Evolutionary conservation across 2,113 vertebrate genomes (phyloP).

Genomic region (Ptilonorhynchus violaceus): DNA sequence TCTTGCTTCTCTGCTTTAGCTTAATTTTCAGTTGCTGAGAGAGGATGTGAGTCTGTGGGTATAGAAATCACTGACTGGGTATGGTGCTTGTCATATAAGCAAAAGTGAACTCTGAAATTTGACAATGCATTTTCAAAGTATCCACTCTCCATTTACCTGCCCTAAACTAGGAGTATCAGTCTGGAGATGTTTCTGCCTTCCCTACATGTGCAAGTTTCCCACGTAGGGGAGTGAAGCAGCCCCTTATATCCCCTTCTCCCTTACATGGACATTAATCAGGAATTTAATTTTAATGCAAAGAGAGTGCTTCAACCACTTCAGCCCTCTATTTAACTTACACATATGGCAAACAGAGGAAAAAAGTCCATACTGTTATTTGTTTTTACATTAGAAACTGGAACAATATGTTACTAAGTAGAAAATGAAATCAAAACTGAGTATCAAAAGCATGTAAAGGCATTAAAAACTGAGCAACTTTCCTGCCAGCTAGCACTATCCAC

Average conservation of each 20-base stretch:
- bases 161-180: not conserved
- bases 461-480: not conserved
- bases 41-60: not conserved
- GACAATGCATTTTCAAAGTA: not conserved
- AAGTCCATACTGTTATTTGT: not conserved
- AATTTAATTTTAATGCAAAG: not conserved
- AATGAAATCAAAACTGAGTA: not conserved
- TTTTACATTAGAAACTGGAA: not conserved
- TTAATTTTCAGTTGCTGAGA: not conserved
- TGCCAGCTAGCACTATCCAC: not conserved
- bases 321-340: not conserved
- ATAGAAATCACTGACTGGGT: not conserved
- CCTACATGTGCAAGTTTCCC: not conserved
- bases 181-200: not conserved
- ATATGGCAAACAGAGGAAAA: not conserved
- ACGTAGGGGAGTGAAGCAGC: not conserved
- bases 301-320: not conserved
- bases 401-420: not conserved
- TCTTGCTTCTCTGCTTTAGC: not conserved
- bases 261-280: not conserved
- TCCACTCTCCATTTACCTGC: not conserved
- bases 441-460: not conserved
- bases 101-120: not conserved
- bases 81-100: fast-evolving
- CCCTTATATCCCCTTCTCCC: not conserved